Evolutionary conservation across 2,113 vertebrate species (phyloP).

Genomic region (Pleuronectes platessa): DNA sequence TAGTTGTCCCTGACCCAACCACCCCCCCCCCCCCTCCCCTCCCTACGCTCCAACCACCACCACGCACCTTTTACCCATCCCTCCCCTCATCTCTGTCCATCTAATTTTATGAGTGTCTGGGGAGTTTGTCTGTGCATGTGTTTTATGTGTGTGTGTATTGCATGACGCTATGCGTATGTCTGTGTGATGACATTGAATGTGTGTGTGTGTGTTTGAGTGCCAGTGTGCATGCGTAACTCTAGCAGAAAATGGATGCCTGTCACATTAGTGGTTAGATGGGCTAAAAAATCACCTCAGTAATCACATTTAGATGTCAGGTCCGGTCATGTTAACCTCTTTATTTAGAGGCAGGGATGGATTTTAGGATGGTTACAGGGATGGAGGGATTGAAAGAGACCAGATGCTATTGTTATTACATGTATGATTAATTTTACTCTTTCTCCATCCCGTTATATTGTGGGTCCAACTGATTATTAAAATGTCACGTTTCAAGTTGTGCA

Average conservation of each 20-base stretch:
- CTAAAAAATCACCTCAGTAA: slow-evolving; percentile 77
- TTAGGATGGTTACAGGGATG: slow-evolving; percentile 57
- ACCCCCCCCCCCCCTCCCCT: neutral
- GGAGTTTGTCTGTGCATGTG: slow-evolving; percentile 52
- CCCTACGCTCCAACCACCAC: slow-evolving; percentile 23
- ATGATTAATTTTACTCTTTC: neutral
- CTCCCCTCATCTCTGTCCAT: slow-evolving; percentile 71
- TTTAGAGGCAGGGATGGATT: slow-evolving; percentile 71
- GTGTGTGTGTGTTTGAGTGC: slow-evolving; percentile 19
- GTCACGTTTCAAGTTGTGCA: no score
- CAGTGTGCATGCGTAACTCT: slow-evolving; percentile 33
- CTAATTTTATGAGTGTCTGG: slow-evolving; percentile 74
- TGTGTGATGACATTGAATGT: slow-evolving; percentile 63
- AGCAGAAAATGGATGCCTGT: slow-evolving; percentile 72
- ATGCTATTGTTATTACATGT: slow-evolving; percentile 5
- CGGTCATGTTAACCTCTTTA: slow-evolving; percentile 75
- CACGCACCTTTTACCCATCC: slow-evolving; percentile 66
- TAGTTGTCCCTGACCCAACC: slow-evolving; percentile 39
- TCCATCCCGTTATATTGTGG: no score
- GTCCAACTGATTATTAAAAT: no score
- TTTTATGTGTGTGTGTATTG: slow-evolving; percentile 1
- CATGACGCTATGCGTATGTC: slow-evolving; percentile 40
- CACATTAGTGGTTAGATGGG: slow-evolving; percentile 76
- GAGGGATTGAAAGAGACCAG: slow-evolving; percentile 31
- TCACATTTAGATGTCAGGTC: slow-evolving; percentile 66